Conservation (phyloP, 2,888 invertebrate species). For the Sisyra terminalis region DNA sequence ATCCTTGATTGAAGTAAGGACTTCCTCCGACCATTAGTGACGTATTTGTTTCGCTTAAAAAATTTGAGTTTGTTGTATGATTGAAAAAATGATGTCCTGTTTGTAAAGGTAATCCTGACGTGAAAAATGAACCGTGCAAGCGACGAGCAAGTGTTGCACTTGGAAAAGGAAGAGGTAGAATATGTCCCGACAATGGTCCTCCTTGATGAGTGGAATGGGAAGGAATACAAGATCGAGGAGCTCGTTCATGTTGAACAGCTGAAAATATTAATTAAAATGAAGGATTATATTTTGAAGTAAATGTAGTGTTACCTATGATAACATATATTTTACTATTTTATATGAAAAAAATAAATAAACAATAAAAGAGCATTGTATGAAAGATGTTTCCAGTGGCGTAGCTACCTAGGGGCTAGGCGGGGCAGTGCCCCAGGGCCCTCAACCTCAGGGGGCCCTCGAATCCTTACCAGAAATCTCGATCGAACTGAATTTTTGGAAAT, state of each 20-base stretch:
- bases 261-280: conserved; percentile 21
- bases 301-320: too few relatives aligned
- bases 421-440: too few relatives aligned
- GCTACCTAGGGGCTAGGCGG: too few relatives aligned
- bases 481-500: too few relatives aligned
- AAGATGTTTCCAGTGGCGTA: too few relatives aligned
- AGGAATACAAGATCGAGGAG: conserved; percentile 42
- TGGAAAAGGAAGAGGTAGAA: conserved; percentile 19
- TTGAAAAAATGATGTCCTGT: not conserved
- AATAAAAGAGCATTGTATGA: too few relatives aligned
- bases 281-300: too few relatives aligned
- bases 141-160: conserved; percentile 14
- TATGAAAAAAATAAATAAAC: too few relatives aligned
- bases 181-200: conserved; percentile 21
- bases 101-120: conserved; percentile 20
- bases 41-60: too few relatives aligned
- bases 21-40: conserved; percentile 3
- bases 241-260: conserved; percentile 87
- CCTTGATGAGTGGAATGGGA: conserved; percentile 22
- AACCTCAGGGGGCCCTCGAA: too few relatives aligned
- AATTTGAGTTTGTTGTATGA: not conserved
- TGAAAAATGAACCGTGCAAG: conserved; percentile 20
- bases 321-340: too few relatives aligned
- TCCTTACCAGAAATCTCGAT: too few relatives aligned
- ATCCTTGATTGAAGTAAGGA: conserved; percentile 23